phyloP scores from a whole-genome alignment of 2,113 vertebrate species.

The Erinaceus europaeus region DNA sequence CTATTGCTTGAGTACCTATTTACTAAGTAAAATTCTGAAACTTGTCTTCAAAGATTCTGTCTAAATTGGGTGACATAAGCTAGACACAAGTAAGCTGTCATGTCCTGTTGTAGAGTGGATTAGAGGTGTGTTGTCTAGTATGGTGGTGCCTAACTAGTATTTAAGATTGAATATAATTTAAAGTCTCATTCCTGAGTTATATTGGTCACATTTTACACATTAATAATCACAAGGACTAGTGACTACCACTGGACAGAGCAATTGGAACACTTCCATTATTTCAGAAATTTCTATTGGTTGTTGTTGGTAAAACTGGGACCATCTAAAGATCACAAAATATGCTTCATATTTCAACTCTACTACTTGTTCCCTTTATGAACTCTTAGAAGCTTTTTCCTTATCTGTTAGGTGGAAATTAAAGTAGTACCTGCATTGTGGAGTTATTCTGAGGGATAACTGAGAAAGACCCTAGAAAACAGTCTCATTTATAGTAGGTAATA shows the following conservation, averaged over 20 bases:
- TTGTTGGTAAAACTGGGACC: background rate
- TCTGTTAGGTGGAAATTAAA: background rate
- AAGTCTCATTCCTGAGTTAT: background rate
- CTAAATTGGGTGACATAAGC: background rate
- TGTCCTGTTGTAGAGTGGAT: fast-evolving
- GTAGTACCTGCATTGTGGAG: background rate
- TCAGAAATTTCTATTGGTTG: fast-evolving
- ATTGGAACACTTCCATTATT: background rate
- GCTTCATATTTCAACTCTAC: background rate
- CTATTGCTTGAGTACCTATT: background rate
- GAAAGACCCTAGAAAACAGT: fast-evolving
- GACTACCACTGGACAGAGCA: background rate
- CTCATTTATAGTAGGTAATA: background rate
- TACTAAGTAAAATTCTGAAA: background rate
- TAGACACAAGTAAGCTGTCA: background rate
- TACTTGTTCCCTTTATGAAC: background rate
- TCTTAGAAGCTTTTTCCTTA: background rate
- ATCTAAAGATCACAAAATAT: background rate
- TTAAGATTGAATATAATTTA: background rate
- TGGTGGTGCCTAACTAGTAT: background rate
- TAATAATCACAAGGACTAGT: background rate
- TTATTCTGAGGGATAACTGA: background rate
- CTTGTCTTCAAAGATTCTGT: background rate
- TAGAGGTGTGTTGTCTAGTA: fast-evolving
- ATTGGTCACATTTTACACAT: background rate